phyloP scores from a whole-genome alignment of 2,797 vertebrate genomes.

The Helarctos malayanus region DNA sequence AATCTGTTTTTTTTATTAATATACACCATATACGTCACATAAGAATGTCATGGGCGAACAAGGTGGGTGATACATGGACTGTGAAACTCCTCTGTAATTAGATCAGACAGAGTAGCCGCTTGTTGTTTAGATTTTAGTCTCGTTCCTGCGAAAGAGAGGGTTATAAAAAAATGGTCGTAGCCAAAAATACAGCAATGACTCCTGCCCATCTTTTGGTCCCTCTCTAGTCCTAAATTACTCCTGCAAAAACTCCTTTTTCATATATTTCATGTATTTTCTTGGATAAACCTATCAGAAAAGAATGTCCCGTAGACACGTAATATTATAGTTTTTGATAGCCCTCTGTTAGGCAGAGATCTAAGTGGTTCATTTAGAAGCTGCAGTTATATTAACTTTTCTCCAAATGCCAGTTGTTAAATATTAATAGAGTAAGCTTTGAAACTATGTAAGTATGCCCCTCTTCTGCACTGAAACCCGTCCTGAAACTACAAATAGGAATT shows the following conservation, averaged over 20 bases:
- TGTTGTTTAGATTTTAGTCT: conserved; percentile 23
- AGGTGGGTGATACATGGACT: background rate
- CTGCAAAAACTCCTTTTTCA: background rate
- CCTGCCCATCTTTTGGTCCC: background rate
- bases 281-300: conserved; percentile 34
- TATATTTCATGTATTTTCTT: background rate
- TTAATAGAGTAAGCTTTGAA: conserved; percentile 46
- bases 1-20: background rate
- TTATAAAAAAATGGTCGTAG: background rate
- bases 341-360: background rate
- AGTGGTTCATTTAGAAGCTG: background rate
- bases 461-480: background rate
- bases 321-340: background rate
- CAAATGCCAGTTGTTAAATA: conserved; percentile 32
- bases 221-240: background rate
- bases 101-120: background rate
- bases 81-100: background rate
- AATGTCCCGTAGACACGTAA: background rate
- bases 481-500: background rate
- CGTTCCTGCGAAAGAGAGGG: background rate
- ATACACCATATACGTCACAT: background rate
- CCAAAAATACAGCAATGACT: background rate
- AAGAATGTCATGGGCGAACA: background rate
- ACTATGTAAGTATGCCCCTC: background rate
- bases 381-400: background rate